phyloP scores from a whole-genome alignment of 2,888 invertebrate species.

The Argyresthia goedartella region DNA sequence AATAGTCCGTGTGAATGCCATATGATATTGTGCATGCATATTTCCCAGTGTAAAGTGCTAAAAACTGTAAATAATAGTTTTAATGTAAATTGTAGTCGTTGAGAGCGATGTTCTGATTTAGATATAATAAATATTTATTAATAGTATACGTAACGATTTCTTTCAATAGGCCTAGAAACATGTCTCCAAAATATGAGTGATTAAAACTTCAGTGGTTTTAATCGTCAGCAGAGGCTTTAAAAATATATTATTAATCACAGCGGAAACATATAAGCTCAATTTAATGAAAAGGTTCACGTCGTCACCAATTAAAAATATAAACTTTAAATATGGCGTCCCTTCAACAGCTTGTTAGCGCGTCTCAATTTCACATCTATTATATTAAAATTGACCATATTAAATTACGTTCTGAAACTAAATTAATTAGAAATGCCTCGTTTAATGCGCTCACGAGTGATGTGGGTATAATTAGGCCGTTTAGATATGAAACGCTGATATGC shows the following conservation, averaged over 20 bases:
- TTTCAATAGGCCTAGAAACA: no score
- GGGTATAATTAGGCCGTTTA: slow-evolving; percentile 67
- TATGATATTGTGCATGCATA: neutral
- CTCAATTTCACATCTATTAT: slow-evolving; percentile 42
- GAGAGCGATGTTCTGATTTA: slow-evolving; percentile 3
- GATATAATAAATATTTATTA: neutral
- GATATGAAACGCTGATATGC: slow-evolving; percentile 58
- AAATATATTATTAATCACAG: neutral
- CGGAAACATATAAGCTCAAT: neutral
- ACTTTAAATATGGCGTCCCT: no score
- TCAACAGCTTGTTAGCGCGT: no score
- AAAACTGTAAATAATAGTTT: neutral
- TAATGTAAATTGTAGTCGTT: neutral
- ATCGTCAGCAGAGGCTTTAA: neutral
- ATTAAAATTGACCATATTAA: slow-evolving; percentile 65
- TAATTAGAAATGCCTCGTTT: slow-evolving; percentile 65
- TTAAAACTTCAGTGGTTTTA: no score
- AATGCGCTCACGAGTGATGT: slow-evolving; percentile 60
- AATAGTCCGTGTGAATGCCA: neutral
- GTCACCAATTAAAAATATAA: slow-evolving; percentile 3
- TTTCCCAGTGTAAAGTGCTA: slow-evolving; percentile 1
- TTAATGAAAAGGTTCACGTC: slow-evolving; percentile 3
- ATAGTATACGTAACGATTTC: neutral
- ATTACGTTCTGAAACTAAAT: slow-evolving; percentile 64
- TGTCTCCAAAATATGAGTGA: no score